phyloP scores from a whole-genome alignment of 2,113 vertebrate species.

The Dipodomys merriami region DNA sequence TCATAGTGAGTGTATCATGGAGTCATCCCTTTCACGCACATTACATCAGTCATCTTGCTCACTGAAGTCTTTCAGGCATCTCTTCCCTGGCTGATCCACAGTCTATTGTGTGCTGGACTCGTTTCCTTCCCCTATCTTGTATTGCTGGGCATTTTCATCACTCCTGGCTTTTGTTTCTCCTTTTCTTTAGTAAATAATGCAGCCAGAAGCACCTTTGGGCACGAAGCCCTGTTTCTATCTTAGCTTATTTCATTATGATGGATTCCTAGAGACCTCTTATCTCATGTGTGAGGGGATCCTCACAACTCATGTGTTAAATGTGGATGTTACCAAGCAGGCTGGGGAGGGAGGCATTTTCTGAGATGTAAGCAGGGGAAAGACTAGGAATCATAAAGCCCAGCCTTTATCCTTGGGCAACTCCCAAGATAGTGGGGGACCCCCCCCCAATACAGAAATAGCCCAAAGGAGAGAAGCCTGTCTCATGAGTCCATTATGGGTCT shows the following conservation, averaged over 20 bases:
- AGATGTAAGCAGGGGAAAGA: not conserved
- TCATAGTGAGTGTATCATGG: slow-evolving; percentile 11
- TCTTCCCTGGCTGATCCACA: not conserved
- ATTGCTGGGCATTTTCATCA: not conserved
- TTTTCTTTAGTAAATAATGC: slow-evolving; percentile 38
- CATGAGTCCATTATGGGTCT: not conserved
- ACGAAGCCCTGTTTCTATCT: not conserved
- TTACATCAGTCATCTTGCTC: slow-evolving; percentile 1
- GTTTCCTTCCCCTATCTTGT: not conserved
- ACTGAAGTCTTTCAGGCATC: not conserved
- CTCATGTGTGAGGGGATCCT: not conserved
- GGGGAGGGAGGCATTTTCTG: too few species aligned
- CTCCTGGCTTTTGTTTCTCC: not conserved
- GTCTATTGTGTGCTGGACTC: not conserved
- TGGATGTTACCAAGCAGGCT: not conserved
- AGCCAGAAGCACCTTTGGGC: slow-evolving; percentile 5
- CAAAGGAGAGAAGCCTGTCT: not conserved
- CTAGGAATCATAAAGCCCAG: not conserved
- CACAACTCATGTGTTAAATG: not conserved
- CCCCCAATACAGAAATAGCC: not conserved
- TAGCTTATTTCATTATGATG: not conserved
- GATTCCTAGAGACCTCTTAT: slow-evolving; percentile 54
- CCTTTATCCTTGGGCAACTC: not conserved
- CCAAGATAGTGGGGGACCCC: too few species aligned
- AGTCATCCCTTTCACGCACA: slow-evolving; percentile 20